Evolutionary conservation across 1,140 invertebrate genomes (phyloP).

Genomic region (Trichonephila inaurata): DNA sequence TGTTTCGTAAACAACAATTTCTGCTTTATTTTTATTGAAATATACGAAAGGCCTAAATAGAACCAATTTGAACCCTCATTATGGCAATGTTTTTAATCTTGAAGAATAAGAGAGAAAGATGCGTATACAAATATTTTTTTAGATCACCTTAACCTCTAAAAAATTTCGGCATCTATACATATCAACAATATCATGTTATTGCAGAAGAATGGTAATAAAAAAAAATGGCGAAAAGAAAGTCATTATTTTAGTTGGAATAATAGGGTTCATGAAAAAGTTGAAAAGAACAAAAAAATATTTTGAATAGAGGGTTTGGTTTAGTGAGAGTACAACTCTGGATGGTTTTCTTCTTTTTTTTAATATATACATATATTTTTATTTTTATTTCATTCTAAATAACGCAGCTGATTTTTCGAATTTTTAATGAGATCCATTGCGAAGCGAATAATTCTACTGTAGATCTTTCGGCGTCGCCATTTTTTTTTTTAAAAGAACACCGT

Average conservation of each 20-base stretch:
- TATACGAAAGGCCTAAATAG: neutral
- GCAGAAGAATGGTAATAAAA: neutral
- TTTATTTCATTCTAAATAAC: neutral
- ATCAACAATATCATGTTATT: neutral
- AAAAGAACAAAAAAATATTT: neutral
- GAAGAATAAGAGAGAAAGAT: neutral
- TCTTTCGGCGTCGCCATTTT: neutral
- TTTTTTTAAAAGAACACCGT: neutral
- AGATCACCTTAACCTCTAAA: neutral
- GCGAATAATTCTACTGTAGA: neutral
- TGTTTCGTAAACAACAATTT: conserved; percentile 21
- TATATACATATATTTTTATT: neutral
- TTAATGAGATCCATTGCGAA: conserved; percentile 39
- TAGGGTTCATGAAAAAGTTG: neutral
- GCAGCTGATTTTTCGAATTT: conserved; percentile 26
- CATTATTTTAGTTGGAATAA: conserved; percentile 33
- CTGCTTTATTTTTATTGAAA: neutral
- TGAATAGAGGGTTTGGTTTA: neutral
- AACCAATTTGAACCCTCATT: conserved; percentile 27
- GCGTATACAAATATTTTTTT: neutral
- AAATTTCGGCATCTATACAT: neutral
- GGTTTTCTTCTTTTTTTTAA: neutral
- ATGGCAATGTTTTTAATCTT: neutral
- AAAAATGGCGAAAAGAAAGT: conserved; percentile 11
- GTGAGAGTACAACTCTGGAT: neutral